Evolutionary conservation across 2,797 vertebrate species (phyloP).

Genomic region (Crenichthys baileyi): DNA sequence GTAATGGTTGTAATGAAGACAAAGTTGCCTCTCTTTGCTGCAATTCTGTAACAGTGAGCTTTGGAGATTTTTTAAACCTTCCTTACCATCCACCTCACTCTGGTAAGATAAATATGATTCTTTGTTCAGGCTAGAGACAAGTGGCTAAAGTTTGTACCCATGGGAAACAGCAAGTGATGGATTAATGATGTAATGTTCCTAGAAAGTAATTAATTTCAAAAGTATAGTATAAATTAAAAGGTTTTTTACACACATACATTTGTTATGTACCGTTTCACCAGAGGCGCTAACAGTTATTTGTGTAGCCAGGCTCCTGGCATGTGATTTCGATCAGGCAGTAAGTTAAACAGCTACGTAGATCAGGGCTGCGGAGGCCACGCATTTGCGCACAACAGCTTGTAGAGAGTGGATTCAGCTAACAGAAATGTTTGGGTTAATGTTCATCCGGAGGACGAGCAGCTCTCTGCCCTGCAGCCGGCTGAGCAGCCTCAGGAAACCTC

Average conservation of each 20-base stretch:
- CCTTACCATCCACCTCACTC: background rate
- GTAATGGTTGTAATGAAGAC: too few species aligned
- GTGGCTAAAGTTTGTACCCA: too few species aligned
- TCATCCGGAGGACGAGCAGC: conserved; percentile 55
- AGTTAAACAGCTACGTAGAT: conserved; percentile 40
- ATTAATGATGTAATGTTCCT: too few species aligned
- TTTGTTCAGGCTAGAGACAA: too few species aligned
- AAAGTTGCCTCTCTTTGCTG: too few species aligned
- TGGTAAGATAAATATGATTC: too few species aligned
- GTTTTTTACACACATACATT: too few species aligned
- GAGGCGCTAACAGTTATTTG: background rate
- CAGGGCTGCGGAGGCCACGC: background rate
- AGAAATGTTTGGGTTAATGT: conserved; percentile 76
- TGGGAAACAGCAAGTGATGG: too few species aligned
- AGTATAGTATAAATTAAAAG: background rate
- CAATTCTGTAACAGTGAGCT: too few species aligned
- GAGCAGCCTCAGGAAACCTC: conserved; percentile 19
- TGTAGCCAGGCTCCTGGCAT: background rate
- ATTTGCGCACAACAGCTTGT: background rate
- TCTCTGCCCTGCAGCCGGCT: conserved; percentile 38
- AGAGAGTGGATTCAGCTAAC: background rate
- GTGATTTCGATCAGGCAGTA: conserved; percentile 59
- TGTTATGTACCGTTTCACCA: too few species aligned
- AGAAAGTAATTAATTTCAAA: too few species aligned
- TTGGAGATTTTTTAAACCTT: background rate